Evolutionary conservation across 2,113 vertebrate genomes (phyloP), one percentile per base, ranked within the genome.

Genomic region (Bombycilla garrulus): DNA sequence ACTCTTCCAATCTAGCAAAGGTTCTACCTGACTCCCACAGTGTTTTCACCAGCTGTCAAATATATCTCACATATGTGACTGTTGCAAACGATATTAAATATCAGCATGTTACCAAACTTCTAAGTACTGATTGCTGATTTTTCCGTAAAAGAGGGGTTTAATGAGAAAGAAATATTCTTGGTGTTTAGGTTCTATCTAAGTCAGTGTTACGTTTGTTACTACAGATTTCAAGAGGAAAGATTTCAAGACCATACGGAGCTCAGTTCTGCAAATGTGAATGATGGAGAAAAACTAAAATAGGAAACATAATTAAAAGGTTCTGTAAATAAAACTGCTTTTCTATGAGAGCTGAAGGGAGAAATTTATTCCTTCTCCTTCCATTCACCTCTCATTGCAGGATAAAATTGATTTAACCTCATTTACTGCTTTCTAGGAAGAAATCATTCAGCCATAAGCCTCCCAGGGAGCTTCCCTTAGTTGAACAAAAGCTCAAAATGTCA

Each of bases 401-500:
- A 72, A 95, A 96, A 97, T 89, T 74, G 95, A 96, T 96, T 97
- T 95, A 96, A 96, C 95, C 85, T 97, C 95, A 97, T 97, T 97
- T 97, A 89, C 84, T 64, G 36, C 95, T 97, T 95, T 97, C 97
- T 96, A 96, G 96, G 97, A 97, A 97, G 95, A 96, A 96, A 87
- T 96, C 71, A 85, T 95, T 97, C 93, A 95, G 90, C 93, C 69
- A 71, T 47, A 53, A 97, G 95, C 85, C 95, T 97, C 97, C 97
- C 89, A 80, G 96, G 93, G 96, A 54, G 87, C 88, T 97, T 97
- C 94, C 26, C 1, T 67, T 92, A 50, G 25, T 84, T 87, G 93
- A 81, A 98, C 93, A 98, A 96, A 97, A 97, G 93, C 96, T 96
- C 92, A 73, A 98, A 98, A 98, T 98, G 97, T 98, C 98, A 98